Base-by-base conservation (phyloP, 2,888 invertebrate genomes). In the Eupithecia inturbata region DNA sequence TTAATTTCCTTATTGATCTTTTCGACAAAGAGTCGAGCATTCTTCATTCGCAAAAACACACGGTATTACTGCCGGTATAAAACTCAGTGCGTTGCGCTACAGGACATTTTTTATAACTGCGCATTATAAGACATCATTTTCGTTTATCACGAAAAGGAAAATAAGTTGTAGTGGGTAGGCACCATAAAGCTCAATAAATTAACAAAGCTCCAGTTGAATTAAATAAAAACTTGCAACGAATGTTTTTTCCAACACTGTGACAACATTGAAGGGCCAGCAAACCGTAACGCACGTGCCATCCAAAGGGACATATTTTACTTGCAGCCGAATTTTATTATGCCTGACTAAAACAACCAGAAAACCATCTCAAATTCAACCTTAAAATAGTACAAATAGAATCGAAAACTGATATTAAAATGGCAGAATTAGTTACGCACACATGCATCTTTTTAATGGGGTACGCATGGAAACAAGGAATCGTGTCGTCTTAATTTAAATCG, bases 351-450 rank as follows among this genome's bases (percentile, higher is more conserved):
- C 57, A 26, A 57, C 26, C 26, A 4, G 12, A 14, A 14, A 5
- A 14, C 57, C 14, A 26, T 26, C 12, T 10, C 12, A 22, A 64
- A 64, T 0, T n/a, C 19, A 64, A 33, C 63, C 33, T 64, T 33
- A 64, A 36, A 12, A 4, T n/a, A n/a, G 12, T 64, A 33, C 22
- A n/a, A 62, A 62, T 64, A 64, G 36, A 64, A 33, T 64, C n/a
- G n/a, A 3, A 36, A 64, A 64, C 36, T 57, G 12, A 57, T 26
- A 64, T 22, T 70, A 71, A 68, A 77, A 78, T 75, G 76, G 75
- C 78, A 81, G 82, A 80, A 88, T 91, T 91, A 89, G 90, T 89
- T 82, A 87, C 89, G 88, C 88, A 88, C 91, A 91, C 89, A 90
- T 91, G 90, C 88, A 83, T 83, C 80, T 79, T 77, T 86, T 82